Evolutionary conservation across 2,888 invertebrate species (phyloP), one percentile per base, ranked within the genome.

Genomic region (Tipula helvola): DNA sequence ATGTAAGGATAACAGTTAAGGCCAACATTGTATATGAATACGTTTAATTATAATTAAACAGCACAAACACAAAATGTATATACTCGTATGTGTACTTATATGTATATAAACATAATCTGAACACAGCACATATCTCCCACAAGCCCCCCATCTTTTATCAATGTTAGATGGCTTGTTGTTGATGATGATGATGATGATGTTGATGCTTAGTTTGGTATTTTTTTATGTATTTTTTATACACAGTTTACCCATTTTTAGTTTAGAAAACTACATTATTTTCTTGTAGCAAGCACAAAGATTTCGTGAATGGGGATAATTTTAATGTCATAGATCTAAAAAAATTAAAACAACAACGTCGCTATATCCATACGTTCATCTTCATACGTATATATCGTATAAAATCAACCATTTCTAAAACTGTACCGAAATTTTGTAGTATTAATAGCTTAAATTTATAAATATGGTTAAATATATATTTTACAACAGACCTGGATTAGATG

Each of bases 21-120:
- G 71, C 28, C 71, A 71, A 71, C 71, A 71, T 71, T 71, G 71
- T 71, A 71, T 71, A 71, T 71, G 71, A 71, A 71, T 71, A 71
- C 71, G 71, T 71, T 71, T 71, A 71, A 71, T 71, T 71, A 71
- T 71, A 71, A 71, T 71, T 71, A 71, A 71, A 71, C 71, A 71
- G 71, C 71, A 71, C 71, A 71, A 71, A 71, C 28, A 71, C 28
- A 71, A 28, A 71, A 71, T 71, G 10, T 28, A 71, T 71, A 13
- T 71, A 71, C 71, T 71, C 71, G 71, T 71, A 71, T 71, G 71
- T 71, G 71, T 71, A n/a, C 3, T 13, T n/a, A n/a, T 52, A 71
- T 52, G 28, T 71, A 71, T 71, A 28, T 28, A 28, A 28, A 28
- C 4, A 71, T 71, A 71, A 52, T 52, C 52, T 52, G 12, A 71